Base-by-base conservation (phyloP, 2,113 vertebrate genomes). In the Monarcha castaneiventris region DNA sequence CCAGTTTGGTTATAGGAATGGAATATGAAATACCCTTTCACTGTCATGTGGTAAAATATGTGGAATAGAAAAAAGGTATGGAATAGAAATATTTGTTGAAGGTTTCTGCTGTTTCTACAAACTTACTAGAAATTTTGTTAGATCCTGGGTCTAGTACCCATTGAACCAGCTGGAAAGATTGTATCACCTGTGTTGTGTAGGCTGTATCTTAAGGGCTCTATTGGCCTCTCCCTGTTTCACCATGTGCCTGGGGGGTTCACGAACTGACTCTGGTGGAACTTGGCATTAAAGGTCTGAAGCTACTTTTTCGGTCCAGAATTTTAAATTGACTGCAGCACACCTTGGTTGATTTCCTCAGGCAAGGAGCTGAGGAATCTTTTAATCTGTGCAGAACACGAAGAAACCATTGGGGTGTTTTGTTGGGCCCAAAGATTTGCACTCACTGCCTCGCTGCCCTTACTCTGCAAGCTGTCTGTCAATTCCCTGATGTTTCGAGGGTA, bases 211-310 rank as follows among this genome's bases (percentile, higher is more conserved):
- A 16, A 68, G 46, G 62, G 14, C 76, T 67, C 32, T 52, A 41
- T 32, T 49, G 46, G 29, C 48, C 63, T 61, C 27, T 55, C n/a
- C 27, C 23, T 63, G 49, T 63, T 52, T 68, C 39, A 13, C 37
- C 4, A 1, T 25, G 7, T 79, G 48, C 49, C 33, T 1, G 0
- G 11, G 32, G 48, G 33, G 10, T 33, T 87, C 39, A 18, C 10
- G 2, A 62, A 11, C 20, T 32, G 55, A 21, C 68, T 43, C 8
- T 69, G 61, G 17, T 56, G 66, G 33, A 61, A 67, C n/a, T 63
- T 33, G 46, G 23, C 66, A 23, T 64, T 69, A 68, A 51, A 88
- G 16, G 39, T 44, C 49, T 55, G 56, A 82, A 92, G 51, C 46
- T 59, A 0, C 29, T 44, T 55, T 84, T 35, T 76, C 1, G 0